Evolutionary conservation across 2,113 vertebrate genomes (phyloP).

Genomic region (Empidonax traillii): DNA sequence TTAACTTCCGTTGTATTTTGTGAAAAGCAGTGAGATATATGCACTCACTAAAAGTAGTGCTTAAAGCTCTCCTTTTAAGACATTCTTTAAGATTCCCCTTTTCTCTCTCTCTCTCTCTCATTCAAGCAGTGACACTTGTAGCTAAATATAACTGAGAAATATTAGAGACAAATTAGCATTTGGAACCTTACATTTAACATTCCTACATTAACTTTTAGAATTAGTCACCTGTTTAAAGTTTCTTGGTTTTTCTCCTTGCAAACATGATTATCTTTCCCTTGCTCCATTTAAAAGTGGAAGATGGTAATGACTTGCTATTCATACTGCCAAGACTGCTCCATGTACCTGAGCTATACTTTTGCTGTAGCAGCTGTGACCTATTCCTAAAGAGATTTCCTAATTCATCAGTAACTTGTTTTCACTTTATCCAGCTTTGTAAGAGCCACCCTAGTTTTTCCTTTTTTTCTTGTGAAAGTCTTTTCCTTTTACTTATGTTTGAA

Average conservation of each 20-base stretch:
- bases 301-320: neutral
- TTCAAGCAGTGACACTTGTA: neutral
- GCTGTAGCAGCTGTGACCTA: neutral
- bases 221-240: neutral
- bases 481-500: neutral
- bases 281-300: neutral
- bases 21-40: neutral
- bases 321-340: neutral
- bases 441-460: neutral
- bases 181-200: neutral
- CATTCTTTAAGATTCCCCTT: neutral
- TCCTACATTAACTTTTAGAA: neutral
- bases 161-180: neutral
- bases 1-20: neutral
- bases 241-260: neutral
- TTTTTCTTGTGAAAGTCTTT: neutral
- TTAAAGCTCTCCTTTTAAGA: neutral
- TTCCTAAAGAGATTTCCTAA: neutral
- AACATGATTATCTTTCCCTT: neutral
- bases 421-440: neutral
- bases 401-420: neutral
- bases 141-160: neutral
- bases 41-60: neutral
- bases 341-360: neutral
- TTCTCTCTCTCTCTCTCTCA: neutral